A percentile compares a stretch with the other conserved stretches of the same genome.
These are phyloP conservation scores for Salvelinus namaycush DNA, from an alignment of 2,113 vertebrate genomes.

Conservation along the genomic window DNA sequence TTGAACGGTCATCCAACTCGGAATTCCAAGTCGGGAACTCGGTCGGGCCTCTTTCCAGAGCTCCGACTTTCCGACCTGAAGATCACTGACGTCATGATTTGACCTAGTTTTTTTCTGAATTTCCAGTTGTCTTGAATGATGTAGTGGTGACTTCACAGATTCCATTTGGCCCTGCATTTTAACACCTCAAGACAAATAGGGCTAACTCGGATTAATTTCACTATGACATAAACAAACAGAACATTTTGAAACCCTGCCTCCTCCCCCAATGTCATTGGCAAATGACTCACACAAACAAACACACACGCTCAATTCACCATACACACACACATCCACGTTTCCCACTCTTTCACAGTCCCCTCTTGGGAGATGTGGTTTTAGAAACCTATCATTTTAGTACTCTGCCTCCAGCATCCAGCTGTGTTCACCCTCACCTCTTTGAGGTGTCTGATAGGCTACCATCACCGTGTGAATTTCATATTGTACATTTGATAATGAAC, in stretches of 20 bases:
- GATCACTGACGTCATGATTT: too few species aligned
- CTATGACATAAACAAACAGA: background rate
- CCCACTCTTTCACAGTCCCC: background rate
- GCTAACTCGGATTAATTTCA: background rate
- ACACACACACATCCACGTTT: slow-evolving; percentile 8
- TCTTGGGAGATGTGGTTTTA: slow-evolving; percentile 11
- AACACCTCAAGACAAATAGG: background rate
- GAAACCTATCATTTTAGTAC: slow-evolving; percentile 17
- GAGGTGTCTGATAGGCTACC: background rate
- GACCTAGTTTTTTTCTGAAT: too few species aligned
- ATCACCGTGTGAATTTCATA: background rate
- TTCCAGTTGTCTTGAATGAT: background rate
- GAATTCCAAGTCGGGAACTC: too few species aligned
- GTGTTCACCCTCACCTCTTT: background rate
- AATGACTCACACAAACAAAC: background rate
- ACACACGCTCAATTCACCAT: background rate
- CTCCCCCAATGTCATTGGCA: slow-evolving; percentile 12
- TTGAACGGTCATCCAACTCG: too few species aligned
- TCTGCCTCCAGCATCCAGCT: background rate
- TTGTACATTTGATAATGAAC: background rate
- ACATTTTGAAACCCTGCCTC: slow-evolving; percentile 3
- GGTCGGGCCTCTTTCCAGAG: too few species aligned
- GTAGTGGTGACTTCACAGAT: background rate
- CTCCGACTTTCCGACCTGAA: too few species aligned
- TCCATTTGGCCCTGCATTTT: background rate